Conservation (phyloP, 1,140 invertebrate genomes). For the Brachionus plicatilis region DNA sequence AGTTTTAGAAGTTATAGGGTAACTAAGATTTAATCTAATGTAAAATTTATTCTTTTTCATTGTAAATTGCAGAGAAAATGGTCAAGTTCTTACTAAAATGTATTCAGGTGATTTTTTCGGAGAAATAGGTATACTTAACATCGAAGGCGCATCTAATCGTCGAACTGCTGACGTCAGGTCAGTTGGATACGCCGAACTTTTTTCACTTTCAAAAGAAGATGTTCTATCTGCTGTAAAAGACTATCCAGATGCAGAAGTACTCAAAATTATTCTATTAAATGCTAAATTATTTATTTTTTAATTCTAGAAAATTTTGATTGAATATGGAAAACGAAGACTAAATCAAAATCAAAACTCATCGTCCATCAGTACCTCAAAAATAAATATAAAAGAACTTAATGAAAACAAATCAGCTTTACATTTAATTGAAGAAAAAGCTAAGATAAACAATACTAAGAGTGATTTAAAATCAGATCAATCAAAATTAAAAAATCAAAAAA, state of each 20-base stretch:
- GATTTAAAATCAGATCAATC: background rate
- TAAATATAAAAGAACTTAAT: background rate
- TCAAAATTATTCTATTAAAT: background rate
- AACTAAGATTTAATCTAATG: constrained; percentile 36
- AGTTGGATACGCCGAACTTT: constrained; percentile 89
- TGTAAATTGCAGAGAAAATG: constrained; percentile 68
- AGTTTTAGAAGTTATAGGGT: constrained; percentile 78
- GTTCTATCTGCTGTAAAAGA: constrained; percentile 89
- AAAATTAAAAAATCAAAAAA: background rate
- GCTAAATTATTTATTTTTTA: background rate
- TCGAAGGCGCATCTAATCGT: constrained; percentile 83
- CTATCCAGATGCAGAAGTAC: constrained; percentile 87
- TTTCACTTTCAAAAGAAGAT: constrained; percentile 88
- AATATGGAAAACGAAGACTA: constrained; percentile 9
- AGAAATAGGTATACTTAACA: constrained; percentile 90
- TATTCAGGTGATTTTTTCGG: constrained; percentile 95
- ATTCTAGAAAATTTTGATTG: constrained; percentile 26
- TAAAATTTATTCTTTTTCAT: background rate
- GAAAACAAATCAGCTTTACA: background rate
- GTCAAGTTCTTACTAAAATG: constrained; percentile 87
- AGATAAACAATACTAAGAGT: background rate
- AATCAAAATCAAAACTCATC: constrained; percentile 33
- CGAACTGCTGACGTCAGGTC: constrained; percentile 89
- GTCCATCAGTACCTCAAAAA: background rate
- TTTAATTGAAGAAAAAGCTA: background rate